These are phyloP conservation scores for Rhaphigaster nebulosa DNA, from an alignment of 2,888 invertebrate genomes.

Conservation along the genomic window DNA sequence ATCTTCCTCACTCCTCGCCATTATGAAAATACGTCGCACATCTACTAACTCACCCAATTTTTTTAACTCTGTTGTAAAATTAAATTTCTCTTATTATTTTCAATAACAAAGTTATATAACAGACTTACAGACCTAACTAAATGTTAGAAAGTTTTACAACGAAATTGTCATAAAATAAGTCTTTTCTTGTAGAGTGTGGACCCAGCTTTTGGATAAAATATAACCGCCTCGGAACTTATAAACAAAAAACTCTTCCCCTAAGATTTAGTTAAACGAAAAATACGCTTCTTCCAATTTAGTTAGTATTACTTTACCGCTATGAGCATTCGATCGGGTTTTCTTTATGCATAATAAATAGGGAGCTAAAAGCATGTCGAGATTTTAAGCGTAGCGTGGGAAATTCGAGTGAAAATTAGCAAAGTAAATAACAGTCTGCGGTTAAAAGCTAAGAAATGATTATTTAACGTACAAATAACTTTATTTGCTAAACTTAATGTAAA, in stretches of 20 bases:
- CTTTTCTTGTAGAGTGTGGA: too few species aligned
- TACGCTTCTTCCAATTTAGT: neutral
- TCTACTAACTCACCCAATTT: too few species aligned
- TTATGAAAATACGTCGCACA: too few species aligned
- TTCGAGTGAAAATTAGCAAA: neutral
- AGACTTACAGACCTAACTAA: too few species aligned
- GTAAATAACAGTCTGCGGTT: neutral
- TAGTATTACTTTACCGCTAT: neutral
- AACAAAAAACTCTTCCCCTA: neutral
- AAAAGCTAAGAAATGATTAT: neutral
- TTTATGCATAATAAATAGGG: neutral
- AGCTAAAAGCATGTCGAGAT: neutral
- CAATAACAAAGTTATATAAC: too few species aligned
- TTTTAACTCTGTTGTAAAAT: too few species aligned
- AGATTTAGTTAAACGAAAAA: neutral
- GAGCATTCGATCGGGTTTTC: neutral
- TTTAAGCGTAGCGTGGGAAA: neutral
- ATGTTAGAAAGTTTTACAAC: too few species aligned
- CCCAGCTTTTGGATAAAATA: too few species aligned
- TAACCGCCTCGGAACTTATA: neutral
- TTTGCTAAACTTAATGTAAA: too few species aligned
- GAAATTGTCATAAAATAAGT: too few species aligned
- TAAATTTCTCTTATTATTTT: too few species aligned
- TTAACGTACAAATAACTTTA: neutral
- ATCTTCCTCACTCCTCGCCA: too few species aligned